Conservation (phyloP, 2,113 vertebrate genomes). For the Oreocharis arfaki region DNA sequence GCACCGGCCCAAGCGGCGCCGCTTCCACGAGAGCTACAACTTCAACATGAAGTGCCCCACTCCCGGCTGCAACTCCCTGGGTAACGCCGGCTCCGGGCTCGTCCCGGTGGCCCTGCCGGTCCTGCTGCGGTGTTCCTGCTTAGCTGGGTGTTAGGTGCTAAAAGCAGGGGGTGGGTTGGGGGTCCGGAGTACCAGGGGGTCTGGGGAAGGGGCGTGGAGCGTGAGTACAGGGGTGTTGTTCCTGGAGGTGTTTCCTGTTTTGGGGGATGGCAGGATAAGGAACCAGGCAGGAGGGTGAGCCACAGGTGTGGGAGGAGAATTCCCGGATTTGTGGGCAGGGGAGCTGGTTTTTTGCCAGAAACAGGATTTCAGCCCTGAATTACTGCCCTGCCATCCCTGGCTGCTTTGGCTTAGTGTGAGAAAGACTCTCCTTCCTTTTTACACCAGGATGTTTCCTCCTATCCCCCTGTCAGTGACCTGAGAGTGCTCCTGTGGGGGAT, state of each 20-base stretch:
- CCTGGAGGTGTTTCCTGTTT: neutral
- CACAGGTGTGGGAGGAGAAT: neutral
- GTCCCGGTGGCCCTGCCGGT: neutral
- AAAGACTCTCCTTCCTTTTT: neutral
- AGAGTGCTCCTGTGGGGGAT: neutral
- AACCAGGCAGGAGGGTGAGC: neutral
- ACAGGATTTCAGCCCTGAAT: neutral
- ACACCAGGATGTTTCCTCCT: neutral
- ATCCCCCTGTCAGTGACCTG: neutral
- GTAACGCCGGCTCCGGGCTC: slow-evolving; percentile 58
- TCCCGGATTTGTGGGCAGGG: neutral
- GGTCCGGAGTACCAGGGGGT: neutral
- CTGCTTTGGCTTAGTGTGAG: neutral
- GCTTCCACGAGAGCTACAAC: slow-evolving; percentile 98
- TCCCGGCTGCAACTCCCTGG: slow-evolving; percentile 95
- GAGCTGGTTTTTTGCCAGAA: too few species aligned
- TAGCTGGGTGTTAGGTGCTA: fast-evolving
- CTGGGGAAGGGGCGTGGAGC: neutral
- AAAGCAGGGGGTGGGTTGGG: fast-evolving
- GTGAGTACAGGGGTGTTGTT: fast-evolving
- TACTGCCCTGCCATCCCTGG: fast-evolving
- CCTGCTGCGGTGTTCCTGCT: neutral
- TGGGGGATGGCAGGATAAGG: neutral
- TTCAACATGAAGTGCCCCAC: slow-evolving; percentile 99
- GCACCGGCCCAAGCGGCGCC: slow-evolving; percentile 92